Conservation (phyloP, 2,888 invertebrate genomes). For the Emesis castigata region DNA sequence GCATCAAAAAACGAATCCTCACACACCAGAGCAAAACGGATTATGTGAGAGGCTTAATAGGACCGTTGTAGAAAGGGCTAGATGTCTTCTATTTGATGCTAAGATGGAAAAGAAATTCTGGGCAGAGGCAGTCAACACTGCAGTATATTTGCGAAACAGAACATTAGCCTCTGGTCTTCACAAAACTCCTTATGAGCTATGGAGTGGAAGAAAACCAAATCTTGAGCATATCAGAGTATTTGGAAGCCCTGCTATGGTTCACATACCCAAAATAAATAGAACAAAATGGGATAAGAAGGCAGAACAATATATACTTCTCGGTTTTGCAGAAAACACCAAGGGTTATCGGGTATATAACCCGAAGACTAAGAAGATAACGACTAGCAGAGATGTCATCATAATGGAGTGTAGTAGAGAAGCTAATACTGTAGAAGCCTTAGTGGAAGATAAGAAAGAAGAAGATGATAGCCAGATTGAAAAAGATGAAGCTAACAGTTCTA, state of each 20-base stretch:
- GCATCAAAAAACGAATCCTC: neutral
- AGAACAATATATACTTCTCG: constrained; percentile 44
- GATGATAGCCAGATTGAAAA: constrained; percentile 24
- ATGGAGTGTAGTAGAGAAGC: constrained; percentile 22
- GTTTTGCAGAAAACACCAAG: constrained; percentile 54
- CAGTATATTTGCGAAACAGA: constrained; percentile 41
- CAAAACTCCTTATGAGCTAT: neutral
- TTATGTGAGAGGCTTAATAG: neutral
- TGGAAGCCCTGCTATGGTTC: constrained; percentile 48
- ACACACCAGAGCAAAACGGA: neutral
- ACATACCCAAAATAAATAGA: constrained; percentile 45
- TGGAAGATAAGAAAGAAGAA: constrained; percentile 14
- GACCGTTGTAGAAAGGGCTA: neutral
- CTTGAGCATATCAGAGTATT: constrained; percentile 47
- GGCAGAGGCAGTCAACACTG: constrained; percentile 17
- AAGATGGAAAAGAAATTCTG: neutral
- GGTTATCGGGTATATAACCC: constrained; percentile 33
- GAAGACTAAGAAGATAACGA: constrained; percentile 26
- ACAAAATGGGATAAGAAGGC: constrained; percentile 46
- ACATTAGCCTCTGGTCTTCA: neutral
- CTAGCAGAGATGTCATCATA: constrained; percentile 50
- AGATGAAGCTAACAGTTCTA: neutral
- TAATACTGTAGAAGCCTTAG: constrained; percentile 6
- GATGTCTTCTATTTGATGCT: neutral
- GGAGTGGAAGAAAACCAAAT: constrained; percentile 33